Conservation (phyloP, 2,797 vertebrate genomes). For the Telmatherina bonti region DNA sequence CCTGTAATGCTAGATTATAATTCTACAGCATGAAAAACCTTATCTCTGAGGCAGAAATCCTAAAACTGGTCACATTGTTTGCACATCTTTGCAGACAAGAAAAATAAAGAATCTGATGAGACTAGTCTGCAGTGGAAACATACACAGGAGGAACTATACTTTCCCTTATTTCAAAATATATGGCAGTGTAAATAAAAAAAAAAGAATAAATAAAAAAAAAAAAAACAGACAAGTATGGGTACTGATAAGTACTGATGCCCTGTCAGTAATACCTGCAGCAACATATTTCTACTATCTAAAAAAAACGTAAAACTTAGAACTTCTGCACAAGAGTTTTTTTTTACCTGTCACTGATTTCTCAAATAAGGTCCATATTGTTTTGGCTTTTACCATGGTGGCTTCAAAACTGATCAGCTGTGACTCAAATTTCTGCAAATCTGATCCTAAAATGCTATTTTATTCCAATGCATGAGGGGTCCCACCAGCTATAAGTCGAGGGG, state of each 20-base stretch:
- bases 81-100: neutral
- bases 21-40: conserved; percentile 11
- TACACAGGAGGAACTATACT: neutral
- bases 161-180: conserved; percentile 1
- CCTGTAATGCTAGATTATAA: conserved; percentile 11
- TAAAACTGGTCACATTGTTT: conserved; percentile 21
- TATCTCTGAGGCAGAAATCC: conserved; percentile 28
- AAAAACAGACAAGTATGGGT: neutral
- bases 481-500: no score
- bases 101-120: conserved; percentile 5
- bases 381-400: no score
- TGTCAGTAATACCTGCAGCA: no score
- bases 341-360: no score
- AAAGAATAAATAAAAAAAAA: neutral
- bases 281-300: no score
- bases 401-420: neutral
- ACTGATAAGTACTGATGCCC: no score
- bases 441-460: no score
- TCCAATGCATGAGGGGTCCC: no score
- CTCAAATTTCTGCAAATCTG: no score
- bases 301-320: no score
- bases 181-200: neutral
- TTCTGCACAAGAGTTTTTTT: no score
- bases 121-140: conserved; percentile 15
- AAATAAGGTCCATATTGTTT: no score